Evolutionary conservation across 2,797 vertebrate species (phyloP), one percentile per base, ranked within the genome.

Genomic region (Denticeps clupeoides): DNA sequence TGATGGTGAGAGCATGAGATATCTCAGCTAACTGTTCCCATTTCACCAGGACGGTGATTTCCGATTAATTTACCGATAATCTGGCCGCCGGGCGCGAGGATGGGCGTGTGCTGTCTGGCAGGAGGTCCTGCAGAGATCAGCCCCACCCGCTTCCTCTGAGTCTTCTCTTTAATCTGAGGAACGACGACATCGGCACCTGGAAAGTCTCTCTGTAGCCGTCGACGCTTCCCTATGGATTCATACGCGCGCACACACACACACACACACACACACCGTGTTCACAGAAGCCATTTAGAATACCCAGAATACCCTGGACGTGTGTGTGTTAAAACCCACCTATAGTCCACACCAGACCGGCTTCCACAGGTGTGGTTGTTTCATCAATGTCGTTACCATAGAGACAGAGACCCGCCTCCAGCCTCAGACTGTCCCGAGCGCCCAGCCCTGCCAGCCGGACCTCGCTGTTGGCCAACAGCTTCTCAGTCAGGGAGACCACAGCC

Each of bases 331-430:
- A 55, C 69, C 45, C 65, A 93, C 94, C 94, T 59, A 98, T 70
- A 19, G 93, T 97, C 93, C 94, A 98, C 23, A 91, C 64, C 15
- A 99, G 77, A 29, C 78, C 79, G 0, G 87, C 91, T 69, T 98
- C 93, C 1, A 89, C 93, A 1, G 94, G 93, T 0, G 89, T 95
- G 31, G 88, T 90, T 31, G 65, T 83, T 65, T 98, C 93, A 0
- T 96, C 84, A 0, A 99, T 97, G 74, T 99, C 92, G 0, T 80
- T 93, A 59, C 94, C 94, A 1, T 99, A 98, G 22, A 99, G 87
- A 80, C 93, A 99, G 59, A 98, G 89, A 11, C 93, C 94, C 0
- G 93, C 94, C 69, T 99, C 94, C 62, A 99, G 75, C 15, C 94
- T 87, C 61, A 99, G 73, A 66, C 94, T 99, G 68, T 99, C 94